phyloP scores from a whole-genome alignment of 2,888 invertebrate genomes.

The Leptinotarsa peninsularis region DNA sequence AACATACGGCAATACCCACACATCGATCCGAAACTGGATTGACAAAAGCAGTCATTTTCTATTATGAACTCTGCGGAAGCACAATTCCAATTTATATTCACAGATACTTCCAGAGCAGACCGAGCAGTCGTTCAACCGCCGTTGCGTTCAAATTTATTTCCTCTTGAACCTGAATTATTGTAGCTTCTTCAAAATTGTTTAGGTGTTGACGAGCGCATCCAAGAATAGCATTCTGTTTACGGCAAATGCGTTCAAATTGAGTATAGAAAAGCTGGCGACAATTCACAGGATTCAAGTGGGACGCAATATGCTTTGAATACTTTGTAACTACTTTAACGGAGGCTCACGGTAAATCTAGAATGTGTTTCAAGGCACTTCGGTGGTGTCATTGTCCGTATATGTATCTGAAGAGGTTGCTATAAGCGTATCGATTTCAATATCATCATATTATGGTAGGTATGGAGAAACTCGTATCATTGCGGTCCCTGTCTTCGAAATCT shows the following conservation, averaged over 20 bases:
- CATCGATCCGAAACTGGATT: neutral
- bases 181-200: constrained; percentile 48
- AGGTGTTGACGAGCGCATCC: constrained; percentile 49
- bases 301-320: constrained; percentile 18
- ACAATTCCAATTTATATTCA: constrained; percentile 20
- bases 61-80: neutral
- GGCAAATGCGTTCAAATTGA: constrained; percentile 46
- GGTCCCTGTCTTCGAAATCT: too few species aligned
- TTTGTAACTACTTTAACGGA: constrained; percentile 3
- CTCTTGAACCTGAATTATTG: constrained; percentile 47
- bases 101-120: neutral
- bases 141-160: constrained; percentile 44
- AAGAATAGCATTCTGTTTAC: constrained; percentile 46
- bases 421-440: too few species aligned
- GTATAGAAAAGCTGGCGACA: constrained; percentile 32
- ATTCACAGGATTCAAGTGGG: constrained; percentile 14
- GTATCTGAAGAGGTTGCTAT: too few species aligned
- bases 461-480: too few species aligned
- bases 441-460: too few species aligned
- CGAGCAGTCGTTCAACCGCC: constrained; percentile 19
- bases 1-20: neutral
- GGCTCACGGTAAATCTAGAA: too few species aligned
- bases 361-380: too few species aligned
- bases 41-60: neutral
- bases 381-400: too few species aligned